Conservation (phyloP, 2,888 invertebrate genomes). For the Conus canariensis region DNA sequence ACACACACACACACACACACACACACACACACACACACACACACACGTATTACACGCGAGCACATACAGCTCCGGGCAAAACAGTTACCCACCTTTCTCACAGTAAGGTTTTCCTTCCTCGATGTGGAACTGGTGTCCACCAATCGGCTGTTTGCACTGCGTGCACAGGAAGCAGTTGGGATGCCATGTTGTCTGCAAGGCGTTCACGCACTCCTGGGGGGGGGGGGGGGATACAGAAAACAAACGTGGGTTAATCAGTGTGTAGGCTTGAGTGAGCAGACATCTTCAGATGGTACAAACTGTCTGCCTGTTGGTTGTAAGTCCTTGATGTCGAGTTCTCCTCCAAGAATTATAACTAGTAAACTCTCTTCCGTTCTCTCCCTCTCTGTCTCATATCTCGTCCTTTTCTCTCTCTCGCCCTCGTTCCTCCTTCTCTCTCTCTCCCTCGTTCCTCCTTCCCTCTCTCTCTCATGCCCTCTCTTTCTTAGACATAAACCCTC, state of each 20-base stretch:
- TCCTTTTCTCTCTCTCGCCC: background rate
- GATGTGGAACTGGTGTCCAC: conserved; percentile 97
- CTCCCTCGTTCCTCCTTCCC: background rate
- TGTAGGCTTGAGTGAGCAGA: background rate
- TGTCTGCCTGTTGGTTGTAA: background rate
- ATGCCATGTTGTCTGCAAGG: conserved; percentile 98
- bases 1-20: background rate
- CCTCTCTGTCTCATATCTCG: background rate
- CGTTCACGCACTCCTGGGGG: conserved; percentile 95
- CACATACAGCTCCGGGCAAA: no score
- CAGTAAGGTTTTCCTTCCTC: conserved; percentile 98
- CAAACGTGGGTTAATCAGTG: background rate
- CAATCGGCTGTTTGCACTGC: conserved; percentile 96
- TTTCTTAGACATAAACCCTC: no score
- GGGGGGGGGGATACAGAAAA: no score
- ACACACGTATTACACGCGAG: no score
- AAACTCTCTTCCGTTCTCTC: background rate
- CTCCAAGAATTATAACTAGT: background rate
- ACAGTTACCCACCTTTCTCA: conserved; percentile 85
- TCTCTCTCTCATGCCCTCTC: no score
- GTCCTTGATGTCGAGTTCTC: background rate
- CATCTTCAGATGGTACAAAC: background rate
- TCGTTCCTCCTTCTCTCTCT: background rate
- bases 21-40: no score
- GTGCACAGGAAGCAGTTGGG: conserved; percentile 98